These are phyloP conservation scores for Actinernus sp. DNA, from an alignment of 92 coral and sea anemone genomes.

Conservation along the genomic window DNA sequence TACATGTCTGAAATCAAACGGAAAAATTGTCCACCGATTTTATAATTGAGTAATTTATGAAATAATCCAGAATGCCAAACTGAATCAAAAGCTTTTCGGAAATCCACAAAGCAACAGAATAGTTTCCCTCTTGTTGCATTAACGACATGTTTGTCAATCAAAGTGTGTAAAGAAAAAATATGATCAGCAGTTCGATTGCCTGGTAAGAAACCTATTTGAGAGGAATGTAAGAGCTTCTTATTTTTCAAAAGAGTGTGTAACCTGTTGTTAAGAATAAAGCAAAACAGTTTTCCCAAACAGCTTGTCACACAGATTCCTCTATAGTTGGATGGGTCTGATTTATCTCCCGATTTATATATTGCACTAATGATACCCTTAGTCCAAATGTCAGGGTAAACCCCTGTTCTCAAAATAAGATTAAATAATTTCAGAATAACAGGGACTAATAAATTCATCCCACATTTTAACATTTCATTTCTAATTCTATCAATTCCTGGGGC, in stretches of 20 bases:
- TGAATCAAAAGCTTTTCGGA: slow-evolving; percentile 47
- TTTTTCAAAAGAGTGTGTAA: slow-evolving; percentile 4
- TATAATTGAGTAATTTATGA: slow-evolving; percentile 1
- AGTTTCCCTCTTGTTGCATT: slow-evolving; percentile 20
- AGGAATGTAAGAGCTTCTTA: slow-evolving; percentile 34
- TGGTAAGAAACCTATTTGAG: slow-evolving; percentile 43
- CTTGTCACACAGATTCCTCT: slow-evolving; percentile 51
- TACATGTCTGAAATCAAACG: slow-evolving; percentile 15
- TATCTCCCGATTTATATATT: too few relatives aligned
- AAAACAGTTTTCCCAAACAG: slow-evolving; percentile 48
- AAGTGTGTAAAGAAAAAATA: slow-evolving; percentile 31
- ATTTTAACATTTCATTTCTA: slow-evolving; percentile 13
- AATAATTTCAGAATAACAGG: slow-evolving; percentile 1
- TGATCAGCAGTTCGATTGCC: slow-evolving; percentile 40
- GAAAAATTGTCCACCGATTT: slow-evolving; percentile 31
- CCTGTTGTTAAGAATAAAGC: slow-evolving; percentile 31
- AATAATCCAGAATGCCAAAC: slow-evolving; percentile 33
- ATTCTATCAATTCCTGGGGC: slow-evolving; percentile 18
- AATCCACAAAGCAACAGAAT: slow-evolving; percentile 46
- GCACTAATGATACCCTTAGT: too few relatives aligned
- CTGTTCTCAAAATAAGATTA: neutral
- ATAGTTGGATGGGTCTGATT: slow-evolving; percentile 24
- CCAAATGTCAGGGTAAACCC: slow-evolving; percentile 5
- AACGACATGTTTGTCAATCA: slow-evolving; percentile 42
- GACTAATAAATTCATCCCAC: neutral